Base-by-base conservation (phyloP, 2,888 invertebrate species). In the Iphiclides podalirius region DNA sequence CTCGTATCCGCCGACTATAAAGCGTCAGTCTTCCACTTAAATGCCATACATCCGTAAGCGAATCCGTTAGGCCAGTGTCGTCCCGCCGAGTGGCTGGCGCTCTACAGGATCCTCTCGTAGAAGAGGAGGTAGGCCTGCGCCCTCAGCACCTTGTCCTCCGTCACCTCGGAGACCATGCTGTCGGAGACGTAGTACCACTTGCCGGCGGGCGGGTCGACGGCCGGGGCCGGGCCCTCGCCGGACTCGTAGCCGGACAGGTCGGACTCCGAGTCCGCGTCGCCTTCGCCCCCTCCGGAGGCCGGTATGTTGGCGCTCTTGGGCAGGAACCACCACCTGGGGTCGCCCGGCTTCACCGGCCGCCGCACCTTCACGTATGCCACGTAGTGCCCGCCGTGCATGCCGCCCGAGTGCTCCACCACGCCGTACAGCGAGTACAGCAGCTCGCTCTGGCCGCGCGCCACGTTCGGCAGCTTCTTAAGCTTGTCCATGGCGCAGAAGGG, bases 141-240 rank as follows among this genome's bases (percentile, higher is more conserved):
- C 61, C 91, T 90, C 37, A 97, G 89, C 51, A 98, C 98, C 57
- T 92, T 90, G 1, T 93, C 92, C 77, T 97, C 95, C 48, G 91
- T 90, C 15, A 95, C 94, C 74, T 96, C 95, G 31, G 91, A 91
- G 0, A 98, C 97, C 68, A 94, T 92, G 51, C 95, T 94, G 85
- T 99, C 99, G 49, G 98, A 98, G 41, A 98, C 94, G 73, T 95
- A 95, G 86, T 95, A 99, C 99, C 99, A 99, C 66, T 93, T 93
- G 8, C 96, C 96, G 1, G 94, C 90, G 3, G 92, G 84, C 0
- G 83, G 60, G 23, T 75, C 77, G 0, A 75, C 70, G 1, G 67
- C 50, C 0, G 79, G 59, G 0, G 77, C 57, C 0, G 79, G 75
- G 0, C 88, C 90, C 47, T 86, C 89, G 0, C 90, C 90, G 0